Evolutionary conservation across 2,797 vertebrate genomes (phyloP).

Genomic region (Florisuga fusca): DNA sequence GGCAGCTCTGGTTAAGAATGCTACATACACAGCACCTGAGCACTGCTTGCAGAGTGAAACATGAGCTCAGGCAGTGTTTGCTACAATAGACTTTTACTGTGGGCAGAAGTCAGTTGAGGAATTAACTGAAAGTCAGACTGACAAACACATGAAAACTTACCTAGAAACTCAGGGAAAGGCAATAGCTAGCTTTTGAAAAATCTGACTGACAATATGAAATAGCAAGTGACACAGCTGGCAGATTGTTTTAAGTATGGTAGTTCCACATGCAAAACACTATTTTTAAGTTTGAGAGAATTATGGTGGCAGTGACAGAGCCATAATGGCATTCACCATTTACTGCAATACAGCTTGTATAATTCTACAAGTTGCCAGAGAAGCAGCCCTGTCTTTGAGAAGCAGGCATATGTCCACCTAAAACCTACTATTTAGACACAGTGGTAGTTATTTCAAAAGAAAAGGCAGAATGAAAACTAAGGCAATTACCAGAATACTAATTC

Average conservation of each 20-base stretch:
- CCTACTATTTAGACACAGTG: not conserved
- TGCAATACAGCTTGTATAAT: not conserved
- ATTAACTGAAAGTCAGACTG: not conserved
- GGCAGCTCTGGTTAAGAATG: not conserved
- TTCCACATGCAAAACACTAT: fast-evolving
- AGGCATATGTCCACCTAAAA: not conserved
- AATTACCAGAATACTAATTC: not conserved
- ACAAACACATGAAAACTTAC: not conserved
- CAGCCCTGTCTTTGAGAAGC: not conserved
- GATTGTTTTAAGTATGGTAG: not conserved
- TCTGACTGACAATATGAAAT: not conserved
- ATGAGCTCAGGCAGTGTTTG: fast-evolving
- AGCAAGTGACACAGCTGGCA: not conserved
- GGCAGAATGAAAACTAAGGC: not conserved
- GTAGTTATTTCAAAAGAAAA: not conserved
- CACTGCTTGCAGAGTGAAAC: not conserved
- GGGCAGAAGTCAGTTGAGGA: not conserved
- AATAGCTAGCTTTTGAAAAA: not conserved
- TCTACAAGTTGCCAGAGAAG: not conserved
- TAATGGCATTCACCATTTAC: not conserved
- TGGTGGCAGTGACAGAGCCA: not conserved
- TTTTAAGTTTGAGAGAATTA: not conserved
- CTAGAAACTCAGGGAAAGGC: not conserved
- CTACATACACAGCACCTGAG: fast-evolving
- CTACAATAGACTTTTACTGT: not conserved